phyloP scores from a whole-genome alignment of 2,888 invertebrate species.

The Seira ritae region DNA sequence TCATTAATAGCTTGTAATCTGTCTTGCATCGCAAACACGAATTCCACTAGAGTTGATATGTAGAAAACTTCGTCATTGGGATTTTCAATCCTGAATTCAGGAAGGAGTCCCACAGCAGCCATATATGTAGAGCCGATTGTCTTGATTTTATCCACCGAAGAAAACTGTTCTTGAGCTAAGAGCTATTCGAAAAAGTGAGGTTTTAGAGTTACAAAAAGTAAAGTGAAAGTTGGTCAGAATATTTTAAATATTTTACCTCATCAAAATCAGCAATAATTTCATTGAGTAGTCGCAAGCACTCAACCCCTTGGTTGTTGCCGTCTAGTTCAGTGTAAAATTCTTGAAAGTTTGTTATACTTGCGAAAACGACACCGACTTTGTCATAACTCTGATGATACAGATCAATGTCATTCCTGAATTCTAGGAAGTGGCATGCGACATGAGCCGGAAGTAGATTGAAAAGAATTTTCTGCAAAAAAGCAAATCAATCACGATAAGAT shows the following conservation, averaged over 20 bases:
- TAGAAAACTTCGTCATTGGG: conserved; percentile 80
- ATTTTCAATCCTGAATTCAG: conserved; percentile 86
- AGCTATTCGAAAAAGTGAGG: conserved; percentile 77
- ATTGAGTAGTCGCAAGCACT: conserved; percentile 90
- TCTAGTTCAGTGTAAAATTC: conserved; percentile 96
- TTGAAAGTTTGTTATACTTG: conserved; percentile 94
- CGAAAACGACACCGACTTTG: conserved; percentile 93
- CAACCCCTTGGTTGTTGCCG: conserved; percentile 93
- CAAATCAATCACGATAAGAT: conserved; percentile 6
- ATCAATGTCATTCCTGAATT: conserved; percentile 93
- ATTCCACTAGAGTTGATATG: conserved; percentile 90
- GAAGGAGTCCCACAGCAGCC: conserved; percentile 93
- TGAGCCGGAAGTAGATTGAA: conserved; percentile 94
- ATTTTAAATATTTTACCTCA: conserved; percentile 81
- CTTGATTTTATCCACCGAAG: conserved; percentile 90
- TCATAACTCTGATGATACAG: conserved; percentile 95
- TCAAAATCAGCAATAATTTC: conserved; percentile 97
- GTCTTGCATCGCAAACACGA: conserved; percentile 92
- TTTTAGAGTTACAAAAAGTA: not conserved
- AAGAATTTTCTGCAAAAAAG: conserved; percentile 80
- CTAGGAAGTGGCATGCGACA: conserved; percentile 93
- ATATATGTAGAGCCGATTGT: conserved; percentile 94
- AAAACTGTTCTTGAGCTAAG: conserved; percentile 89
- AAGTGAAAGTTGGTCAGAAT: conserved; percentile 62
- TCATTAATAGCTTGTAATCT: conserved; percentile 91